Base-by-base conservation (phyloP, 2,113 vertebrate species). In the Holacanthus passer region DNA sequence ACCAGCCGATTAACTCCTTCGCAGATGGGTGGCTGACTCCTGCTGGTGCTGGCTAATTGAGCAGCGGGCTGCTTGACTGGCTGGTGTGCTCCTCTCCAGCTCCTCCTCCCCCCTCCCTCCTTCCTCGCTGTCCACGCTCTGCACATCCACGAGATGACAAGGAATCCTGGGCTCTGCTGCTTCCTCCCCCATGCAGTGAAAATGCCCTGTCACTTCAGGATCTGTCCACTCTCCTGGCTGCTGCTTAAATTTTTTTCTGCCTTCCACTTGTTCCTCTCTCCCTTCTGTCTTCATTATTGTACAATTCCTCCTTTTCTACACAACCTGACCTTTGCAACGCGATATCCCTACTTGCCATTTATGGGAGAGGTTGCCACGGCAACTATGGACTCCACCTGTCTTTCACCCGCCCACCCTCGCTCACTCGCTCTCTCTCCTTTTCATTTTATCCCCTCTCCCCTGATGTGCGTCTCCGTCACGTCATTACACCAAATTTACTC, bases 351-450 rank as follows among this genome's bases (percentile, higher is more conserved):
- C 93, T 83, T 93, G 92, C 95, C 95, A 90, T 94, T 95, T 95
- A 95, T 91, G 95, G 95, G 88, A 90, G 91, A 82, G 80, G 97
- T 97, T 96, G 87, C 96, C 92, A 91, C 85, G 95, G 96, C 94
- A 97, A 97, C 97, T 89, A 52, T 74, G 91, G 96, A 97, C 97
- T 97, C 97, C 96, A 97, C 96, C 96, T 97, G 96, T 95, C 94
- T 94, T 90, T 88, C 88, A 93, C 90, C 74, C 84, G 48, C 77
- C 82, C 84, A 45, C 58, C 62, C 35, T 55, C 64, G 6, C 24
- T 59, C 59, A 7, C 71, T 73, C 48, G 0, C 52, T 24, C 72
- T 31, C 52, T 31, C 52, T 53, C 43, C 24, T 47, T 83, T 70
- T 62, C 20, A 65, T 37, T 86, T 89, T 92, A 92, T 93, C 91